These are phyloP conservation scores for Lepus europaeus DNA, from an alignment of 2,113 vertebrate species.

Conservation along the genomic window DNA sequence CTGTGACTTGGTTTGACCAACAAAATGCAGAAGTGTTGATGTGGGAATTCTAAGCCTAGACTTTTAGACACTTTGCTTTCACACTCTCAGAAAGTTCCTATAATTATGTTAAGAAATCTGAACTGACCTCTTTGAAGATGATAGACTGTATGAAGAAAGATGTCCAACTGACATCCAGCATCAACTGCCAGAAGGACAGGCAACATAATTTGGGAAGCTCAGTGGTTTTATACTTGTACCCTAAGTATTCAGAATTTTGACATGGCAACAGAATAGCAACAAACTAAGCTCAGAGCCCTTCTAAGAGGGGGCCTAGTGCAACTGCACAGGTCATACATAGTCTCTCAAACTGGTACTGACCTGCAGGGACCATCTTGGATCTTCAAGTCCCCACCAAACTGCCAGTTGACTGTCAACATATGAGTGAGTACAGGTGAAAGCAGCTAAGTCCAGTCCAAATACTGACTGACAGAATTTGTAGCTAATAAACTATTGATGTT, in stretches of 20 bases:
- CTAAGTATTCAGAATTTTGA: conserved; percentile 43
- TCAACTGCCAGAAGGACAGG: background rate
- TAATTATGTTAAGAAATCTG: background rate
- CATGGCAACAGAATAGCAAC: background rate
- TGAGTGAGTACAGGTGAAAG: background rate
- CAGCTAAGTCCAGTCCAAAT: background rate
- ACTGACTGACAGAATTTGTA: background rate
- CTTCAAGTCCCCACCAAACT: background rate
- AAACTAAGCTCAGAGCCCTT: background rate
- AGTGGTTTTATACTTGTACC: background rate
- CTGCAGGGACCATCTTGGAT: background rate
- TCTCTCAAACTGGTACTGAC: background rate
- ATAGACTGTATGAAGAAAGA: background rate
- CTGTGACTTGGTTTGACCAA: background rate
- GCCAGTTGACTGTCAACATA: background rate
- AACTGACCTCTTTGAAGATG: background rate
- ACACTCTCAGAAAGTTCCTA: background rate
- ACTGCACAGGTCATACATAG: fast-evolving
- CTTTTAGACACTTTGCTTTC: background rate
- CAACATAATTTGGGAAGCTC: background rate
- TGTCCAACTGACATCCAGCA: background rate
- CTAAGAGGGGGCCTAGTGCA: background rate
- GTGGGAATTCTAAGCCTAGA: background rate
- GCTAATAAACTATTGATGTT: background rate
- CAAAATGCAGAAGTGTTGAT: background rate